Conservation (phyloP, 37 sponge, comb jelly and placozoan genomes). For the Hormiphora californensis region DNA sequence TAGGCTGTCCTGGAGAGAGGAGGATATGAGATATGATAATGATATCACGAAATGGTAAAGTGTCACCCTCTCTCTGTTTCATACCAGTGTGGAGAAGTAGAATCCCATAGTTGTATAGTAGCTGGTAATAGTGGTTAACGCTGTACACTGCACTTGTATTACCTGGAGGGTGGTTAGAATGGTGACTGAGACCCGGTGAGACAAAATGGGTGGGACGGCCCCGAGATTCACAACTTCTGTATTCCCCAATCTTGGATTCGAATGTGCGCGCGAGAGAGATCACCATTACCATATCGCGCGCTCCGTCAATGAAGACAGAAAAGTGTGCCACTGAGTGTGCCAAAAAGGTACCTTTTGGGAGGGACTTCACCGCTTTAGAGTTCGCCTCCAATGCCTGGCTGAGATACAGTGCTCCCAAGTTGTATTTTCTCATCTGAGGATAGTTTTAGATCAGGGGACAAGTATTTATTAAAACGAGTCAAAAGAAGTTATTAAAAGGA, state of each 20-base stretch:
- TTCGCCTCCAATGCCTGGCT: constrained; percentile 90
- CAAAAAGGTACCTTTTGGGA: not conserved
- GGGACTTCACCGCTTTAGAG: constrained; percentile 74
- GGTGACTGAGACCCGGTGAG: not conserved
- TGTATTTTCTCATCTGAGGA: constrained; percentile 73
- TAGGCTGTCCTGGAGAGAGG: constrained; percentile 59
- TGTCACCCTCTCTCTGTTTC: no score
- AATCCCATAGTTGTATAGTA: constrained; percentile 87
- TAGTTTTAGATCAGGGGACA: not conserved
- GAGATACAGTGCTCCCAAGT: constrained; percentile 79
- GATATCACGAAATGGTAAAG: not conserved
- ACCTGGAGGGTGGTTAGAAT: not conserved
- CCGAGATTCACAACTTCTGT: no score
- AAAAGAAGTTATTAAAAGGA: no score
- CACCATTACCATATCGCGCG: not conserved
- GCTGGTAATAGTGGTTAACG: constrained; percentile 79
- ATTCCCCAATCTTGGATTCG: no score
- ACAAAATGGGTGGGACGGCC: no score
- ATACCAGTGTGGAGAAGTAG: constrained; percentile 79
- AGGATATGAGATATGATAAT: not conserved
- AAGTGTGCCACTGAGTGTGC: not conserved
- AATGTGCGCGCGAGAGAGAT: no score
- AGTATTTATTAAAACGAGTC: no score
- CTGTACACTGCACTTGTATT: constrained; percentile 38
- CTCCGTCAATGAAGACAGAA: not conserved